A percentile compares a stretch with the other conserved stretches of the same genome.
Conservation (phyloP, 2,113 vertebrate genomes). For the Corythornis vintsioides region DNA sequence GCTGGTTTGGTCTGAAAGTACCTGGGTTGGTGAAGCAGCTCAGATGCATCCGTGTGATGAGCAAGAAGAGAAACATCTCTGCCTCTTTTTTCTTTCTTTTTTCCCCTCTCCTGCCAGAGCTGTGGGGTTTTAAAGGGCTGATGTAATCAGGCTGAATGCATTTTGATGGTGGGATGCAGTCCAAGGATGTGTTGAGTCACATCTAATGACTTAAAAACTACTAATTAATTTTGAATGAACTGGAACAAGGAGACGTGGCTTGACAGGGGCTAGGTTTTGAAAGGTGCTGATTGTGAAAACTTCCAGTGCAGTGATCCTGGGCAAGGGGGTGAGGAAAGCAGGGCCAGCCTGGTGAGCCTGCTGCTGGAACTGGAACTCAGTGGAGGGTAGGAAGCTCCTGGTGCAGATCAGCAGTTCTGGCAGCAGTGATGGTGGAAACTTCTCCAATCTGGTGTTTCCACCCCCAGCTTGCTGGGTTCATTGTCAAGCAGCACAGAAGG, state of each 20-base stretch:
- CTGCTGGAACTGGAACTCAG: rapidly evolving
- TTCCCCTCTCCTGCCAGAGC: not conserved
- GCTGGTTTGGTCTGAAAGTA: not conserved
- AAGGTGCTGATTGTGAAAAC: not conserved
- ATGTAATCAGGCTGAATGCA: not conserved
- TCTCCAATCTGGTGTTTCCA: rapidly evolving
- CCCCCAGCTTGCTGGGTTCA: not conserved
- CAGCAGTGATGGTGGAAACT: not conserved
- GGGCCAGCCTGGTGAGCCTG: not conserved
- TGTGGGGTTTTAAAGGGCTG: not conserved
- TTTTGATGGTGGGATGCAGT: slow-evolving; percentile 23
- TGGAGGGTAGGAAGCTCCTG: not conserved
- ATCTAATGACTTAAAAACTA: slow-evolving; percentile 48
- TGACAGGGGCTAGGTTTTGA: not conserved
- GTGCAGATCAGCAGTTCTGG: not conserved
- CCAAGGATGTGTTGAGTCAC: slow-evolving; percentile 57
- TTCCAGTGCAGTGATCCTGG: not conserved
- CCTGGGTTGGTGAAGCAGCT: not conserved
- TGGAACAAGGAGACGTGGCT: slow-evolving; percentile 9
- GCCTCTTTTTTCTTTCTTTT: too few species aligned
- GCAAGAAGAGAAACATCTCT: not conserved
- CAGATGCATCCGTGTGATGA: rapidly evolving
- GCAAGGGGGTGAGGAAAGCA: not conserved
- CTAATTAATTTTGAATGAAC: slow-evolving; percentile 58
- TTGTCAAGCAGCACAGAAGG: rapidly evolving